phyloP scores from a whole-genome alignment of 2,888 invertebrate species.

The Conomelus anceps region DNA sequence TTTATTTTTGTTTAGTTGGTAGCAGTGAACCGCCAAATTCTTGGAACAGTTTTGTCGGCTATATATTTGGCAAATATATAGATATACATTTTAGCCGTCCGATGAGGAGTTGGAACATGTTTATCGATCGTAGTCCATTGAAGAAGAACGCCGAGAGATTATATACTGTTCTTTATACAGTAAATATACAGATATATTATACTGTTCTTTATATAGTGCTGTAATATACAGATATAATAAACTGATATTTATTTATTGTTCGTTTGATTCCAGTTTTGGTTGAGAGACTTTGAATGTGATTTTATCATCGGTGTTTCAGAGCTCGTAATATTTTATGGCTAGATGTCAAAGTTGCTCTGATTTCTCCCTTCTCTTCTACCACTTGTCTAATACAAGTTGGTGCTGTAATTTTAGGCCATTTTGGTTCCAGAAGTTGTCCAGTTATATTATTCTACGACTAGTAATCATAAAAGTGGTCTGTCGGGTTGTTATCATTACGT shows the following conservation, averaged over 20 bases:
- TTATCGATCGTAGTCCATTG: no score
- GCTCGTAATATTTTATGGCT: background rate
- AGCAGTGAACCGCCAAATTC: background rate
- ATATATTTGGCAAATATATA: no score
- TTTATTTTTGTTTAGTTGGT: background rate
- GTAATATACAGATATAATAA: background rate
- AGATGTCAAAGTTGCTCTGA: background rate
- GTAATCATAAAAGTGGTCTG: background rate
- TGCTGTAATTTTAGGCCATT: background rate
- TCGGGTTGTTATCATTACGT: background rate
- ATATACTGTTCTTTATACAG: no score
- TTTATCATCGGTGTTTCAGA: background rate
- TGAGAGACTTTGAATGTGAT: background rate
- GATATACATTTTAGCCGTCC: no score
- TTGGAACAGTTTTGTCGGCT: background rate
- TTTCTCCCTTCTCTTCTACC: background rate
- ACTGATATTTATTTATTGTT: background rate
- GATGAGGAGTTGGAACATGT: no score
- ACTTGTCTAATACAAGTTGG: background rate
- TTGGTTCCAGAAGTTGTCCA: background rate
- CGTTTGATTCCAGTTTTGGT: background rate
- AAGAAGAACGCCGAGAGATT: no score
- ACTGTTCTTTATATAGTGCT: background rate
- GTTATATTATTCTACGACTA: no score
- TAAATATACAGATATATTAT: background rate